Percentiles rank a stretch among this genome's conserved stretches.
phyloP scores from a whole-genome alignment of 1,140 invertebrate genomes.

The Pteromalus puparum region DNA sequence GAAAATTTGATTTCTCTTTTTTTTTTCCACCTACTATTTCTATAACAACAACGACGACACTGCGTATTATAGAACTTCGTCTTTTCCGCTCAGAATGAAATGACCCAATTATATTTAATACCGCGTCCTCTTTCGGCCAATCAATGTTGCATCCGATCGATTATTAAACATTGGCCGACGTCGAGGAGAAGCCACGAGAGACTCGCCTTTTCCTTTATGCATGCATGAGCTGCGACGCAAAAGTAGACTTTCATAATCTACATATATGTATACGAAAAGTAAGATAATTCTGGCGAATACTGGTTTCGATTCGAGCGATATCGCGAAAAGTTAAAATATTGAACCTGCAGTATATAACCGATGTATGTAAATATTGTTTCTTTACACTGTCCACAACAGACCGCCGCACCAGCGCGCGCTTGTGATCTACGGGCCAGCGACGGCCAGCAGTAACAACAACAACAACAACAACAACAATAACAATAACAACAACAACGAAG shows the following conservation, averaged over 20 bases:
- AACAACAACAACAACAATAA: background rate
- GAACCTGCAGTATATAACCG: background rate
- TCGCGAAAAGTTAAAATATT: no score
- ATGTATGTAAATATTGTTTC: background rate
- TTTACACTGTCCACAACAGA: background rate
- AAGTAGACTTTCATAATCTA: no score
- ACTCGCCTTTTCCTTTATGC: background rate
- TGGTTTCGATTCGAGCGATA: no score
- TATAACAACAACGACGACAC: no score
- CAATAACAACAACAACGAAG: background rate
- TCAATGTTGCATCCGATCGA: background rate
- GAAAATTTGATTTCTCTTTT: no score
- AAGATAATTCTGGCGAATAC: no score
- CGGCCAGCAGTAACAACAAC: background rate
- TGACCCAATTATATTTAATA: constrained; percentile 1
- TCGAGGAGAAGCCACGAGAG: background rate
- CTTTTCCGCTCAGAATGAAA: background rate
- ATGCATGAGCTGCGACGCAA: background rate
- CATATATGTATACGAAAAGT: no score
- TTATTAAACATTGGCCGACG: background rate
- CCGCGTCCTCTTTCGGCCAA: background rate
- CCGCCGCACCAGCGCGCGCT: constrained; percentile 66
- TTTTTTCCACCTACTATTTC: no score
- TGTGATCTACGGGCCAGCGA: constrained; percentile 68
- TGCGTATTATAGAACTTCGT: no score